phyloP scores from a whole-genome alignment of 2,888 invertebrate genomes.

The Folsomia candida region DNA sequence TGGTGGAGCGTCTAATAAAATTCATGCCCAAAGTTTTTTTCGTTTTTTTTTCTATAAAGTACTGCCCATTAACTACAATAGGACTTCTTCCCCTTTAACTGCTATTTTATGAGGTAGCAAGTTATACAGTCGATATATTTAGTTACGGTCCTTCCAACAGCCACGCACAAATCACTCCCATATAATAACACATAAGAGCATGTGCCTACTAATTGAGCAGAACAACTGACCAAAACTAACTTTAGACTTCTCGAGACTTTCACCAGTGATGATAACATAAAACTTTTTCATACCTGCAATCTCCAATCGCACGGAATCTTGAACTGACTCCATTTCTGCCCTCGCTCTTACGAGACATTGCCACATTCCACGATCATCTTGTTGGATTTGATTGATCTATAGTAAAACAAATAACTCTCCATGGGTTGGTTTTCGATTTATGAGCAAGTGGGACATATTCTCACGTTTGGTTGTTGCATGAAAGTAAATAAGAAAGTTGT shows the following conservation, averaged over 20 bases:
- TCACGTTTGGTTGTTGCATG: too few relatives aligned
- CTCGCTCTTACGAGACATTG: slow-evolving; percentile 43
- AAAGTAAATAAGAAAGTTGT: too few relatives aligned
- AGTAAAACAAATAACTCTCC: slow-evolving; percentile 13
- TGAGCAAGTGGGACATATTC: too few relatives aligned
- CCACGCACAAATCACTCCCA: neutral
- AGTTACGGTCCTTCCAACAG: neutral
- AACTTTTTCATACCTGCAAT: slow-evolving; percentile 49
- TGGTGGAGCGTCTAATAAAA: slow-evolving; percentile 68
- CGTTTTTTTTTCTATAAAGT: too few relatives aligned
- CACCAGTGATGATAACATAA: slow-evolving; percentile 32
- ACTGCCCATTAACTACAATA: slow-evolving; percentile 3
- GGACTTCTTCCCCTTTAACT: slow-evolving; percentile 10
- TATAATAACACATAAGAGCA: neutral
- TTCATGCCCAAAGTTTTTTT: slow-evolving; percentile 20
- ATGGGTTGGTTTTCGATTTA: neutral
- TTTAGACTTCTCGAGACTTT: slow-evolving; percentile 25
- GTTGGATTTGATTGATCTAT: slow-evolving; percentile 47
- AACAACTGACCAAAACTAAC: slow-evolving; percentile 35
- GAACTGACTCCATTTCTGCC: slow-evolving; percentile 42
- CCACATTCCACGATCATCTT: slow-evolving; percentile 47
- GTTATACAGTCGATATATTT: neutral
- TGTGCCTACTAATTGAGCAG: slow-evolving; percentile 8
- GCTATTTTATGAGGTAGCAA: slow-evolving; percentile 12
- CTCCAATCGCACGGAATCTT: slow-evolving; percentile 41